Conservation (phyloP, 2,113 vertebrate genomes). For the Syngnathus typhle region DNA sequence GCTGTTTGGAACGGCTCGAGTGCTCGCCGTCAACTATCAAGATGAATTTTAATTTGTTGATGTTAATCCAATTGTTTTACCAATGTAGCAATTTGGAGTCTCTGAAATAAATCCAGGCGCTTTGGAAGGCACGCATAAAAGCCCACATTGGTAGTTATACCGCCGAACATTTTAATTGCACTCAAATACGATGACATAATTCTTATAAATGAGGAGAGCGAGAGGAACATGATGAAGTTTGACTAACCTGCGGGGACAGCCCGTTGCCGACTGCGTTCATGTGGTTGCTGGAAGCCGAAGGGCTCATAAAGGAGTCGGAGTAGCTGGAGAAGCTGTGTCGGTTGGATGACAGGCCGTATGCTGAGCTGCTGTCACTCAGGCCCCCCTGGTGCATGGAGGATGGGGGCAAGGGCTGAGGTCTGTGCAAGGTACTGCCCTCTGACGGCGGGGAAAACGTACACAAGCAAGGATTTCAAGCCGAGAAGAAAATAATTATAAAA, state of each 20-base stretch:
- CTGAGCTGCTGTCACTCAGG: slow-evolving; percentile 79
- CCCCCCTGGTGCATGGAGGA: slow-evolving; percentile 99
- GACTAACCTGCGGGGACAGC: slow-evolving; percentile 92
- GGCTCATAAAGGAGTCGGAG: slow-evolving; percentile 96
- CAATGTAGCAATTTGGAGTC: slow-evolving; percentile 69
- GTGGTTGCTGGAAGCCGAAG: slow-evolving; percentile 87
- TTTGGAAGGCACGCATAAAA: slow-evolving; percentile 61
- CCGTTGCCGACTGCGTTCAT: slow-evolving; percentile 97
- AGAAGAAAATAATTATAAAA: neutral
- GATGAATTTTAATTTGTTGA: slow-evolving; percentile 76
- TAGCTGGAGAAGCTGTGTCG: slow-evolving; percentile 97
- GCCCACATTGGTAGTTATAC: slow-evolving; percentile 59
- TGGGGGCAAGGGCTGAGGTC: slow-evolving; percentile 92
- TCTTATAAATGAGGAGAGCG: slow-evolving; percentile 26
- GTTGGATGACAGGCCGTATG: slow-evolving; percentile 84
- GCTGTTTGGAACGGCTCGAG: slow-evolving; percentile 64
- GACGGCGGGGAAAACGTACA: slow-evolving; percentile 19
- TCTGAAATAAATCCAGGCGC: slow-evolving; percentile 66
- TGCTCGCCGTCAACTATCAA: slow-evolving; percentile 62
- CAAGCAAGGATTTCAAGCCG: neutral
- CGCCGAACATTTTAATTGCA: slow-evolving; percentile 64
- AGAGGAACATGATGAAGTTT: neutral
- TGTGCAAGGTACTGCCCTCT: slow-evolving; percentile 93
- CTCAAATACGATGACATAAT: slow-evolving; percentile 53
- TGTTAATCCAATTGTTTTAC: slow-evolving; percentile 75